phyloP scores from a whole-genome alignment of 2,113 vertebrate species.

The Forbesichthys papilliferus region DNA sequence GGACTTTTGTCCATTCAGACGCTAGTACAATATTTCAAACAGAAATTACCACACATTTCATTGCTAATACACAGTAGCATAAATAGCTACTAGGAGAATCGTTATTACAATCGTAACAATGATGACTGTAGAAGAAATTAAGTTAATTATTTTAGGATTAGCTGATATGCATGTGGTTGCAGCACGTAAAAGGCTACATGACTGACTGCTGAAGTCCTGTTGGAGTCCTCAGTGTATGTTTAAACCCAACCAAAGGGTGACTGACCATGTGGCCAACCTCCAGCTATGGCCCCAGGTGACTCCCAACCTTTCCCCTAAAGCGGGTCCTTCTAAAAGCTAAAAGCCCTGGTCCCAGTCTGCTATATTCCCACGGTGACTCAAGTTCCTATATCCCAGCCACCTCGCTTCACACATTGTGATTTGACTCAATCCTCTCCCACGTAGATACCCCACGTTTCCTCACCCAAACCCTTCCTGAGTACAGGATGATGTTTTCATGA shows the following conservation, averaged over 20 bases:
- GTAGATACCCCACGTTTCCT: neutral
- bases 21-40: too few relatives aligned
- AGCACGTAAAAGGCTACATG: constrained; percentile 1
- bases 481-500: constrained; percentile 58
- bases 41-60: too few relatives aligned
- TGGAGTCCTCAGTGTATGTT: constrained; percentile 39
- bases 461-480: constrained; percentile 3
- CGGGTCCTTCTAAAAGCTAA: constrained; percentile 31
- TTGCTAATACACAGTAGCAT: too few relatives aligned
- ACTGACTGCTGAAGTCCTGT: constrained; percentile 5
- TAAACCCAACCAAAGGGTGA: constrained; percentile 54
- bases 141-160: neutral
- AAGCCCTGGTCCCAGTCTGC: neutral
- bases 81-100: neutral
- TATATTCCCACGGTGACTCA: neutral
- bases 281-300: constrained; percentile 22
- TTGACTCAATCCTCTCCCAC: neutral
- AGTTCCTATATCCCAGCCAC: neutral
- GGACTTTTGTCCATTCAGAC: neutral
- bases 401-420: neutral
- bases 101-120: neutral
- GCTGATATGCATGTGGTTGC: neutral
- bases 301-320: constrained; percentile 42
- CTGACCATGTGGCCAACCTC: constrained; percentile 58
- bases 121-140: neutral